Evolutionary conservation across 1,140 invertebrate genomes (phyloP).

Genomic region (Calephelis virginiensis): DNA sequence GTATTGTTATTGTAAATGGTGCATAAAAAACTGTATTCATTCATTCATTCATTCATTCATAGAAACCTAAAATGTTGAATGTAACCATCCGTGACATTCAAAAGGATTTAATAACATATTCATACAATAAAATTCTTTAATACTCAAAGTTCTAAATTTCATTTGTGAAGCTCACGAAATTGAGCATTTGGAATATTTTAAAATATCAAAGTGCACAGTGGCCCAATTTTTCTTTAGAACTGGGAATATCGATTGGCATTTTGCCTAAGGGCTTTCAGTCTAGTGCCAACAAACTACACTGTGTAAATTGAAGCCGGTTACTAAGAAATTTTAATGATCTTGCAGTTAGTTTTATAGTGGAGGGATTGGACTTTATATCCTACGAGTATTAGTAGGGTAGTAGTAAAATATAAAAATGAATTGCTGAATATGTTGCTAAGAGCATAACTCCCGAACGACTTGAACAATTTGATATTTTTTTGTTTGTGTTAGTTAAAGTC

Average conservation of each 20-base stretch:
- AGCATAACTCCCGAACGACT: no score
- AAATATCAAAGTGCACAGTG: conserved; percentile 13
- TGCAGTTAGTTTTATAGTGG: background rate
- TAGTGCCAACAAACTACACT: conserved; percentile 35
- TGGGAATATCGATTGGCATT: conserved; percentile 20
- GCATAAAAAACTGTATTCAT: no score
- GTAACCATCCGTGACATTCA: background rate
- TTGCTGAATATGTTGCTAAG: no score
- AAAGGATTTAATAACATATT: background rate
- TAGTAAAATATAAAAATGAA: no score
- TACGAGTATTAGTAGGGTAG: no score
- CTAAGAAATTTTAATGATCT: conserved; percentile 25
- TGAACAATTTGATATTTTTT: no score
- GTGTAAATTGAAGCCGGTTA: conserved; percentile 32
- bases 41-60: background rate
- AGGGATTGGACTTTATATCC: no score
- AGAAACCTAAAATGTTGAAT: background rate
- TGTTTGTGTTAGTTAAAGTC: no score
- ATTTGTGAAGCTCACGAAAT: background rate
- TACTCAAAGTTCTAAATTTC: background rate
- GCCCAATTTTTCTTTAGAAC: conserved; percentile 17
- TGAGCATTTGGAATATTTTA: conserved; percentile 12
- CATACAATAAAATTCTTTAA: background rate
- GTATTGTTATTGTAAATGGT: no score
- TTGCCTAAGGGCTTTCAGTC: conserved; percentile 20